phyloP scores from a whole-genome alignment of 1,140 invertebrate species.

The Hypsibius dujardini region DNA sequence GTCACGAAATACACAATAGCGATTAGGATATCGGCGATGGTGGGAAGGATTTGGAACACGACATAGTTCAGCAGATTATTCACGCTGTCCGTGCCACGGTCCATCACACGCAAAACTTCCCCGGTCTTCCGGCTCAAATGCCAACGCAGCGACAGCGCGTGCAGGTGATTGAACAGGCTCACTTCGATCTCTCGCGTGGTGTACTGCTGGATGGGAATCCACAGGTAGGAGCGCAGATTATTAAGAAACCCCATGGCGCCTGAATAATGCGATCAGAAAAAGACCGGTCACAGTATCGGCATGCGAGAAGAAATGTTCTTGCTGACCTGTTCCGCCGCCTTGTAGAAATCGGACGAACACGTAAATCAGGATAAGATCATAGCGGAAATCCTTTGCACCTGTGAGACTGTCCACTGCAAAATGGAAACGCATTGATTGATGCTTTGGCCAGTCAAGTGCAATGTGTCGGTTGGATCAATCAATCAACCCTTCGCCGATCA shows the following conservation, averaged over 20 bases:
- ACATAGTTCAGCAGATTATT: conserved; percentile 64
- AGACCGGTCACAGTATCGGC: not conserved
- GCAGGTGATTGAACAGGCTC: conserved; percentile 59
- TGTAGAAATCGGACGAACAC: conserved; percentile 74
- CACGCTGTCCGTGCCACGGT: conserved; percentile 81
- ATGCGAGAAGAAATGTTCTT: not conserved
- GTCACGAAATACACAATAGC: conserved; percentile 72
- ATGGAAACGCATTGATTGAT: conserved; percentile 18
- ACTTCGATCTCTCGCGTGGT: conserved; percentile 77
- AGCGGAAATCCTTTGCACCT: conserved; percentile 43
- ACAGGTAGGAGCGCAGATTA: conserved; percentile 70
- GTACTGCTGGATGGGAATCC: conserved; percentile 87
- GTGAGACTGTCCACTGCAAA: conserved; percentile 56
- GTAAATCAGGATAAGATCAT: conserved; percentile 72
- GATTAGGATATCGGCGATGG: conserved; percentile 75
- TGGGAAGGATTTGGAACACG: conserved; percentile 57
- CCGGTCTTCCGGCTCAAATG: conserved; percentile 81
- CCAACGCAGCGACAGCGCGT: conserved; percentile 51
- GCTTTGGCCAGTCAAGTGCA: too few species aligned
- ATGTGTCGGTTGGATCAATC: too few species aligned
- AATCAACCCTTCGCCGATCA: too few species aligned
- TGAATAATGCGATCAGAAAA: conserved; percentile 23
- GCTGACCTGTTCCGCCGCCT: conserved; percentile 61
- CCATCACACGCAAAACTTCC: conserved; percentile 80
- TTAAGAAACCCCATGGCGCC: conserved; percentile 56